These are phyloP conservation scores for Rutilus rutilus DNA, from an alignment of 2,113 vertebrate species.

Conservation along the genomic window DNA sequence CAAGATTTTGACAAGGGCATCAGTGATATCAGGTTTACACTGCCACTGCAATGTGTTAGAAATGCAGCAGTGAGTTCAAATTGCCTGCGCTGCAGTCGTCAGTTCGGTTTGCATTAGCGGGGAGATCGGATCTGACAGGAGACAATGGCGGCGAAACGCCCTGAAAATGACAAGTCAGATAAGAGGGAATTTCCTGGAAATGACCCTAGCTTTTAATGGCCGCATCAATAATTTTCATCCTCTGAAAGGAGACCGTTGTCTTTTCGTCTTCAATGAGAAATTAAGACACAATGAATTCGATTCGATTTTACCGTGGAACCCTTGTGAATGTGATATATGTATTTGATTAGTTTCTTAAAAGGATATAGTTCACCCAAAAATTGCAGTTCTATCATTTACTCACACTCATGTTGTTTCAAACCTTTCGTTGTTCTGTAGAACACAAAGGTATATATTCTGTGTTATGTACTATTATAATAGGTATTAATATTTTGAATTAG, in stretches of 20 bases:
- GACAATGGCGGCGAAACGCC: neutral
- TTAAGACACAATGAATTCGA: neutral
- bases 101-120: neutral
- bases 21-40: constrained; percentile 12
- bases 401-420: neutral
- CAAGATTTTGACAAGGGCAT: constrained; percentile 32
- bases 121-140: neutral
- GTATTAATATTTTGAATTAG: neutral
- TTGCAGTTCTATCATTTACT: neutral
- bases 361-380: neutral
- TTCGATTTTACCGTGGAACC: neutral
- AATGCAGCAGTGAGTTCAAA: neutral
- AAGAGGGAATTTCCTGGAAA: constrained; percentile 18
- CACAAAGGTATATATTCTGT: neutral
- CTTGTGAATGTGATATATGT: neutral
- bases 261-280: neutral
- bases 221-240: constrained; percentile 15
- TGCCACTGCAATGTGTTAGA: constrained; percentile 16
- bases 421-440: neutral
- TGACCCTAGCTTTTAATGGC: constrained; percentile 14
- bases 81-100: neutral
- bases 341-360: neutral
- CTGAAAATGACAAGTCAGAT: constrained; percentile 30
- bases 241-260: constrained; percentile 6
- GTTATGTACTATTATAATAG: neutral